Conservation (phyloP, 2,113 vertebrate genomes). For the cat (Felis catus) region DNA sequence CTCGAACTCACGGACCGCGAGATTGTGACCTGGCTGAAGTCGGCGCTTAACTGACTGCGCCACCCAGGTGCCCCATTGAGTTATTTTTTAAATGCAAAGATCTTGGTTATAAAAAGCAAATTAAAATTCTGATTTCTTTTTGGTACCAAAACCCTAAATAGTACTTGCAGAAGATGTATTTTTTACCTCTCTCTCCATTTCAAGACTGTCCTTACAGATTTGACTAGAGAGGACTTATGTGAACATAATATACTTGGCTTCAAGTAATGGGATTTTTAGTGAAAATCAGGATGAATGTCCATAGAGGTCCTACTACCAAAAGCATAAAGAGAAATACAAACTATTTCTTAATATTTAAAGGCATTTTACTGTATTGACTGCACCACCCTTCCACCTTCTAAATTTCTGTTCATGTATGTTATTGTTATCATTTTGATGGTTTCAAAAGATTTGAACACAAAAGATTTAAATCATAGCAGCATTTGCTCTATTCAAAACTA, state of each 20-base stretch:
- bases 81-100: conserved; percentile 19
- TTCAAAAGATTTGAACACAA: conserved; percentile 40
- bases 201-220: background rate
- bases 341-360: background rate
- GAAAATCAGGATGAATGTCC: conserved; percentile 1
- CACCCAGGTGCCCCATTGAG: background rate
- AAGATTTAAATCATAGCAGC: background rate
- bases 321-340: conserved; percentile 23
- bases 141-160: background rate
- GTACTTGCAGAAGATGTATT: conserved; percentile 11
- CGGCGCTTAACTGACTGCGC: too few relatives aligned
- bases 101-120: conserved; percentile 17
- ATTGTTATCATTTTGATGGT: conserved; percentile 12
- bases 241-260: background rate
- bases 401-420: background rate
- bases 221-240: background rate
- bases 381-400: background rate
- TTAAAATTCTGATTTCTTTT: conserved; percentile 13
- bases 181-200: background rate
- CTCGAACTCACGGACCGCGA: too few relatives aligned
- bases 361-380: background rate
- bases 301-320: background rate
- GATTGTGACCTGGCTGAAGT: too few relatives aligned
- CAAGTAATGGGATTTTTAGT: background rate
- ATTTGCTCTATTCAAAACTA: background rate